Percentiles rank a stretch among this genome's conserved stretches.
Evolutionary conservation across 2,113 vertebrate species (phyloP).

Genomic region (Chionodraco myersi): DNA sequence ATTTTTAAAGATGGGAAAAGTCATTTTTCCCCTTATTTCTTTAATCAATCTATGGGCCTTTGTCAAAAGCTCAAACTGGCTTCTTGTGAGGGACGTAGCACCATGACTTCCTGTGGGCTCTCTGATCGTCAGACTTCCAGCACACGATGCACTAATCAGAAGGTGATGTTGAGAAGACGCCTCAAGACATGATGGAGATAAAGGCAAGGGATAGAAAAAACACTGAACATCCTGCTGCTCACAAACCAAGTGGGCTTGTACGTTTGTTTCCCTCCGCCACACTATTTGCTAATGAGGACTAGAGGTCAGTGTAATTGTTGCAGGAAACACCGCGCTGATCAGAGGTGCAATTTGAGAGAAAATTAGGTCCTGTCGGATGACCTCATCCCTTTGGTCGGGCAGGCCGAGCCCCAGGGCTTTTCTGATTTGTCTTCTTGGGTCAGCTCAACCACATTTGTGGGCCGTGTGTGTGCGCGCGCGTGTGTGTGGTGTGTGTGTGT

Average conservation of each 20-base stretch:
- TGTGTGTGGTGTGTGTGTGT: slow-evolving; percentile 31
- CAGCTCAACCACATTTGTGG: slow-evolving; percentile 75
- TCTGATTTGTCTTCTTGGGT: slow-evolving; percentile 81
- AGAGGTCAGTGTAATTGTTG: slow-evolving; percentile 83
- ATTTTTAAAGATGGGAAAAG: no score
- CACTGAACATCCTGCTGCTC: slow-evolving; percentile 61
- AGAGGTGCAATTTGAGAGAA: slow-evolving; percentile 84
- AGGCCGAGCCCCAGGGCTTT: slow-evolving; percentile 72
- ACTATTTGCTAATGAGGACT: slow-evolving; percentile 81
- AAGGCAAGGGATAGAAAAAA: slow-evolving; percentile 40
- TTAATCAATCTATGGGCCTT: slow-evolving; percentile 23
- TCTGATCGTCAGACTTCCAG: slow-evolving; percentile 36
- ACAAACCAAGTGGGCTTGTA: slow-evolving; percentile 73
- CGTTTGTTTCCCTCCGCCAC: slow-evolving; percentile 54
- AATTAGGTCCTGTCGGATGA: slow-evolving; percentile 81
- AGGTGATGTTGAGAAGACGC: slow-evolving; percentile 71
- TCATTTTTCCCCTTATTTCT: not conserved
- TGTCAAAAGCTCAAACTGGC: slow-evolving; percentile 29
- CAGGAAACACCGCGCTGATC: slow-evolving; percentile 84
- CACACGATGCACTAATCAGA: slow-evolving; percentile 75
- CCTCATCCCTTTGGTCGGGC: slow-evolving; percentile 79
- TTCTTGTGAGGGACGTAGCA: slow-evolving; percentile 36
- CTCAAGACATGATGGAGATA: slow-evolving; percentile 66
- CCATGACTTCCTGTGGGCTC: slow-evolving; percentile 16
- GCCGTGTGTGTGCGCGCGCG: not conserved